phyloP scores from a whole-genome alignment of 2,797 vertebrate genomes.

The Brotogeris chrysoptera region DNA sequence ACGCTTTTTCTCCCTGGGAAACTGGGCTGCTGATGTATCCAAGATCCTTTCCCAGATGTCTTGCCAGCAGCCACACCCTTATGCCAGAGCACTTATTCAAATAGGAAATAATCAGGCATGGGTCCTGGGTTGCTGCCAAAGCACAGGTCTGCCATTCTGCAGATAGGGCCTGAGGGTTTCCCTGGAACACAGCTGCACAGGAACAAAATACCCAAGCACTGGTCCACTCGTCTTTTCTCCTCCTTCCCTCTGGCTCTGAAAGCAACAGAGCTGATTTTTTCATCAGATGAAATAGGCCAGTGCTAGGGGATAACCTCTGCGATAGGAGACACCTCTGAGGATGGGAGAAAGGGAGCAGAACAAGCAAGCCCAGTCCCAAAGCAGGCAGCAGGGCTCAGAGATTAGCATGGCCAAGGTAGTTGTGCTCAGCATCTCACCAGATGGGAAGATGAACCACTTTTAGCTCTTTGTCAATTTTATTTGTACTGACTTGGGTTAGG shows the following conservation, averaged over 20 bases:
- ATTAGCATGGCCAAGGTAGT: fast-evolving
- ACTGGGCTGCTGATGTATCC: neutral
- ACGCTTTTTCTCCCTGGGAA: neutral
- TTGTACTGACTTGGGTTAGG: neutral
- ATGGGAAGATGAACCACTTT: neutral
- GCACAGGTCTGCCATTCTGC: neutral
- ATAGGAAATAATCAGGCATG: slow-evolving; percentile 6
- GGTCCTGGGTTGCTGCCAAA: neutral
- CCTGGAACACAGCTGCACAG: neutral
- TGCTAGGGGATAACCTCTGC: neutral
- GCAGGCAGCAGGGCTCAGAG: neutral
- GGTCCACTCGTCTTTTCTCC: neutral
- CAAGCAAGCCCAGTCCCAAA: neutral
- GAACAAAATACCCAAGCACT: neutral
- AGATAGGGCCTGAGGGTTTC: neutral
- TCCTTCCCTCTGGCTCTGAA: neutral
- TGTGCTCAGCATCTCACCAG: neutral
- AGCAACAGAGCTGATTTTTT: neutral
- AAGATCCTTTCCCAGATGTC: neutral
- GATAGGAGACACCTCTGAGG: neutral
- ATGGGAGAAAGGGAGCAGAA: neutral
- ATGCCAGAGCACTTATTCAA: slow-evolving; percentile 13
- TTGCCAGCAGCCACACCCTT: slow-evolving; percentile 23
- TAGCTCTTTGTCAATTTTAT: neutral
- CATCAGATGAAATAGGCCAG: neutral